These are phyloP conservation scores for Pemphigus obesinymphae DNA, from an alignment of 1,140 invertebrate genomes.

Conservation along the genomic window DNA sequence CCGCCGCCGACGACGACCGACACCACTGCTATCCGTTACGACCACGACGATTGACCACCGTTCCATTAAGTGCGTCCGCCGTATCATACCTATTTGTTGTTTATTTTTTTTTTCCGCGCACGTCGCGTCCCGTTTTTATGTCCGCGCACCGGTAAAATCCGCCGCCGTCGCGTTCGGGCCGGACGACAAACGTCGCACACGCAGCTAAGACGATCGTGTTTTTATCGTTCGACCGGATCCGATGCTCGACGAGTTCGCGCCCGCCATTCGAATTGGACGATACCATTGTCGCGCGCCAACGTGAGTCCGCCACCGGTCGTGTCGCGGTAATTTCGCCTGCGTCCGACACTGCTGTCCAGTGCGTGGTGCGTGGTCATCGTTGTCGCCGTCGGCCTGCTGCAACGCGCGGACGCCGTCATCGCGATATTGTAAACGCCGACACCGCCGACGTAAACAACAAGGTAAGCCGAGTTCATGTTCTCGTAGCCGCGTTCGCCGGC, in stretches of 20 bases:
- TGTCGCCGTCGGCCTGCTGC: neutral
- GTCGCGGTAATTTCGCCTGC: no score
- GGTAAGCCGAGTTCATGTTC: neutral
- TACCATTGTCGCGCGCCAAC: neutral
- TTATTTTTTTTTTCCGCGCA: neutral
- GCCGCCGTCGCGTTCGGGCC: neutral
- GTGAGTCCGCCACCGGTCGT: neutral
- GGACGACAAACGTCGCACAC: neutral
- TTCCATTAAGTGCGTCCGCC: neutral
- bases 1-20: neutral
- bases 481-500: no score
- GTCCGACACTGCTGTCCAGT: no score
- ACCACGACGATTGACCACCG: conserved; percentile 21
- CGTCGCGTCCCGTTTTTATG: neutral
- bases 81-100: neutral
- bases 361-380: conserved; percentile 12
- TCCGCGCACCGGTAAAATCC: conserved; percentile 1
- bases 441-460: neutral
- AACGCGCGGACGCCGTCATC: neutral
- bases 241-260: conserved; percentile 2
- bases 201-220: neutral
- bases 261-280: neutral
- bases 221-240: neutral
- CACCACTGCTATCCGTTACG: conserved; percentile 26
- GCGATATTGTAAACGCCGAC: neutral